Conservation (phyloP, 2,888 invertebrate species). For the Poecilobothrus nobilitatus region DNA sequence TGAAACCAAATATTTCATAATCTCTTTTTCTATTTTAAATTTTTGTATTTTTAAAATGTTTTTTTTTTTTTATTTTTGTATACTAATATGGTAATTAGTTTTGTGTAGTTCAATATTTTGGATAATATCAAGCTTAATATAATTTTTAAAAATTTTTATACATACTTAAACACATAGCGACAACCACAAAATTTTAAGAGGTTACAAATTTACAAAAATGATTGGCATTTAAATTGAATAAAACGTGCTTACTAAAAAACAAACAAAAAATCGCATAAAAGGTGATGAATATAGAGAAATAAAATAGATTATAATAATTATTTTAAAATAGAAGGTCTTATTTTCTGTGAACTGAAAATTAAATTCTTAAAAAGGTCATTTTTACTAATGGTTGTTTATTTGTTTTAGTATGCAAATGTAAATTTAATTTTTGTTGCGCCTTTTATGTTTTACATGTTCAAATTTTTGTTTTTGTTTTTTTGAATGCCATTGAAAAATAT, state of each 20-base stretch:
- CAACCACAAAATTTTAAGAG: neutral
- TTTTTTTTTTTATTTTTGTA: too few species aligned
- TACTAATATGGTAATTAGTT: neutral
- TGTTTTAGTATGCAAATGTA: neutral
- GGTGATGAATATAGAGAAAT: neutral
- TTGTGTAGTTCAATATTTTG: neutral
- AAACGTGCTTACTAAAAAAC: neutral
- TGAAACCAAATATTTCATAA: too few species aligned
- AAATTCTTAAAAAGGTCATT: neutral
- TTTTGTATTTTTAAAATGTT: too few species aligned
- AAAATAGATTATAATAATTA: neutral
- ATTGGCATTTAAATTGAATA: constrained; percentile 1
- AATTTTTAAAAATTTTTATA: too few species aligned
- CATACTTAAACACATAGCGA: neutral
- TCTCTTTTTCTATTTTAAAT: too few species aligned
- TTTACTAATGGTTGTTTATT: neutral
- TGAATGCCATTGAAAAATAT: too few species aligned
- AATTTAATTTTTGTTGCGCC: neutral
- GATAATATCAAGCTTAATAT: too few species aligned
- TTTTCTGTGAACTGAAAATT: neutral
- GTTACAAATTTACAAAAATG: neutral
- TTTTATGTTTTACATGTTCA: too few species aligned
- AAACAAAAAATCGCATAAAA: neutral
- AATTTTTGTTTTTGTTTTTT: too few species aligned
- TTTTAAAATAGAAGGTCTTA: neutral